A percentile compares a stretch with the other conserved stretches of the same genome.
These are phyloP conservation scores for Hippoglossus hippoglossus DNA, from an alignment of 2,797 vertebrate genomes.

Conservation along the genomic window DNA sequence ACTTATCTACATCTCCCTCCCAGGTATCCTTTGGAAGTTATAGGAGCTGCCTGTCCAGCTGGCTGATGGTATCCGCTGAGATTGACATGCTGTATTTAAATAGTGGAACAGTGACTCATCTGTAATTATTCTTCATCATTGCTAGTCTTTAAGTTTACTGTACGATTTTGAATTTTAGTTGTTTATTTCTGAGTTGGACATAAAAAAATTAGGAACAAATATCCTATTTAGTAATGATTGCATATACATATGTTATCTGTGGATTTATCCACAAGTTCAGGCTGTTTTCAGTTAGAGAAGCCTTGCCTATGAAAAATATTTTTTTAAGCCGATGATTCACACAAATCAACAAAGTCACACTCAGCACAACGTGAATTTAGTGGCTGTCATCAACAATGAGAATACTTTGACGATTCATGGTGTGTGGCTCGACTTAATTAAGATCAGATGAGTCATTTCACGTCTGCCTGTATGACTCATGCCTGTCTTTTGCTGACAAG, in stretches of 20 bases:
- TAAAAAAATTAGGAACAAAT: neutral
- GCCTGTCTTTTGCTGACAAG: constrained; percentile 24
- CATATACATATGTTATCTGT: too few relatives aligned
- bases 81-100: constrained; percentile 21
- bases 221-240: neutral
- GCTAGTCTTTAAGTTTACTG: neutral
- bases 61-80: constrained; percentile 30
- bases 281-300: too few relatives aligned
- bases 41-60: constrained; percentile 37
- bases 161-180: neutral
- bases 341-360: too few relatives aligned
- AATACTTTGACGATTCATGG: neutral
- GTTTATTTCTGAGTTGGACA: neutral
- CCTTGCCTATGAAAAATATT: too few relatives aligned
- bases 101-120: constrained; percentile 21
- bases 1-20: constrained; percentile 19
- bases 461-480: too few relatives aligned
- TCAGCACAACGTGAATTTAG: too few relatives aligned
- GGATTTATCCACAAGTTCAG: neutral
- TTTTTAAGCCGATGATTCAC: too few relatives aligned
- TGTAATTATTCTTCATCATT: constrained; percentile 11
- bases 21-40: neutral
- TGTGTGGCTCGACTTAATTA: neutral
- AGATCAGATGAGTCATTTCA: neutral
- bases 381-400: neutral